phyloP scores from a whole-genome alignment of 92 coral and sea anemone species.

The Blastomussa wellsi region DNA sequence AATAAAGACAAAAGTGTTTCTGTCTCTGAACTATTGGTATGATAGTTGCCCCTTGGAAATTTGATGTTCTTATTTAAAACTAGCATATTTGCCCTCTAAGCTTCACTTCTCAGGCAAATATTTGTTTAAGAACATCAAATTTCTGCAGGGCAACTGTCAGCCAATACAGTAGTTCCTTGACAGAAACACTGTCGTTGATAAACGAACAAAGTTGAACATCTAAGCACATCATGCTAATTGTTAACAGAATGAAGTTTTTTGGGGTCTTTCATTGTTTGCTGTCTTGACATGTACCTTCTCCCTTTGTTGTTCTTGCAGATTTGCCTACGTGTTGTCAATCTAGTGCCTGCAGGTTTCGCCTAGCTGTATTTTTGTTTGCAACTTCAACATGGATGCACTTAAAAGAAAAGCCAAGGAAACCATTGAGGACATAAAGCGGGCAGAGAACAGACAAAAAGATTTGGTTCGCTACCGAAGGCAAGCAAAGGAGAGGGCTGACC shows the following conservation, averaged over 20 bases:
- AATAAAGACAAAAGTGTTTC: no score
- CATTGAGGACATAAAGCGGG: constrained; percentile 61
- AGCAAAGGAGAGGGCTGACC: constrained; percentile 68
- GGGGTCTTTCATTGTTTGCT: background rate
- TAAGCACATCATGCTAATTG: no score
- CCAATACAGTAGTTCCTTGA: no score
- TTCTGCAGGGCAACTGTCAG: no score
- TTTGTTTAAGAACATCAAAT: no score
- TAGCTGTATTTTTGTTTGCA: background rate
- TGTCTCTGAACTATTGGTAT: no score
- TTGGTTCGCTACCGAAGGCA: constrained; percentile 51
- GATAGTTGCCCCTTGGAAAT: no score
- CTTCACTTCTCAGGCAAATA: no score
- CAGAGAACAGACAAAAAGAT: constrained; percentile 68
- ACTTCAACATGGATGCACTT: constrained; percentile 63
- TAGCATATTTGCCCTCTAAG: no score
- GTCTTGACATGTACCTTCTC: background rate
- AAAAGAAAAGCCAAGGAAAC: constrained; percentile 72
- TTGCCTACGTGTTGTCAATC: background rate
- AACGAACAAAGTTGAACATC: no score
- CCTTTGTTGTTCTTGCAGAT: constrained; percentile 7
- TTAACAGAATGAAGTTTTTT: background rate
- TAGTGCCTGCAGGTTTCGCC: constrained; percentile 17
- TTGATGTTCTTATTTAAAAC: no score
- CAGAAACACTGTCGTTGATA: no score